Percentiles rank a stretch among this genome's conserved stretches.
Evolutionary conservation across 2,113 vertebrate genomes (phyloP).

Genomic region (Benitochromis conjunctus): DNA sequence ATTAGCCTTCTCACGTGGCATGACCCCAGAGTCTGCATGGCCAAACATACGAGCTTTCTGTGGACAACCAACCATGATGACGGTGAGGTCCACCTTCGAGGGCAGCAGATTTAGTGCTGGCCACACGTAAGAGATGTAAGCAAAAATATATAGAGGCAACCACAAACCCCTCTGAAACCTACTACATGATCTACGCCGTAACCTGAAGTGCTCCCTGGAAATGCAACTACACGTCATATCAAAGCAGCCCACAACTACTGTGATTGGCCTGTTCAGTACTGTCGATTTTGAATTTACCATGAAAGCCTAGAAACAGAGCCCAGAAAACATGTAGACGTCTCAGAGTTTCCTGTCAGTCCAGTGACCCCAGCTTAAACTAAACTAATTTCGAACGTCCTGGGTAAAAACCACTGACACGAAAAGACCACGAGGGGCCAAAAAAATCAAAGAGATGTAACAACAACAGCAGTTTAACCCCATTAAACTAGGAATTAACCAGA

Average conservation of each 20-base stretch:
- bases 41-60: slow-evolving; percentile 30
- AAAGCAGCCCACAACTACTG: not conserved
- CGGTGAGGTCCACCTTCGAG: not conserved
- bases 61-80: slow-evolving; percentile 10
- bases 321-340: not conserved
- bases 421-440: not conserved
- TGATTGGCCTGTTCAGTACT: not conserved
- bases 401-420: not conserved
- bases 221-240: not conserved
- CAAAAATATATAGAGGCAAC: not conserved
- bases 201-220: not conserved
- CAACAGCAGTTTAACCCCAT: not conserved
- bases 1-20: slow-evolving; percentile 46
- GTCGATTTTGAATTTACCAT: not conserved
- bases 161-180: not conserved
- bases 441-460: not conserved
- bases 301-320: not conserved
- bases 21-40: slow-evolving; percentile 11
- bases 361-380: not conserved
- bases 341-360: not conserved
- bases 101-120: not conserved
- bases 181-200: not conserved
- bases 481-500: not conserved
- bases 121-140: not conserved
- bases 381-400: not conserved